A percentile compares a stretch with the other conserved stretches of the same genome.
These are phyloP conservation scores for Pseudorhombus dupliciocellatus DNA, from an alignment of 2,113 vertebrate genomes.

Conservation along the genomic window DNA sequence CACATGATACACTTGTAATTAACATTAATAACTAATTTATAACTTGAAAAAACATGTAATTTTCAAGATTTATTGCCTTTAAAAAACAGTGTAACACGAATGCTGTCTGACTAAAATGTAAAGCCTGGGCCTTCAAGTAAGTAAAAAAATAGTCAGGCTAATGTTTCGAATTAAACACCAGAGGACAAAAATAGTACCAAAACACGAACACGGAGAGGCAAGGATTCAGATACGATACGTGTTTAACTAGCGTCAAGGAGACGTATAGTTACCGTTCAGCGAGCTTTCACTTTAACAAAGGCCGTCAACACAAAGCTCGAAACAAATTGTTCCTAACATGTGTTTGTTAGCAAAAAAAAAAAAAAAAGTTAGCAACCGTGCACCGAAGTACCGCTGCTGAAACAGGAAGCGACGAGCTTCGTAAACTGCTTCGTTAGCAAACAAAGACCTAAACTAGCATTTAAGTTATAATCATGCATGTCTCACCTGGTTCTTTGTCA, in stretches of 20 bases:
- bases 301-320: too few relatives aligned
- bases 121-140: too few relatives aligned
- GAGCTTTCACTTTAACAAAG: neutral
- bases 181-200: too few relatives aligned
- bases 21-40: too few relatives aligned
- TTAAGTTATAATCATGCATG: neutral
- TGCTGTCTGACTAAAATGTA: too few relatives aligned
- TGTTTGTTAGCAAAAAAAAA: neutral
- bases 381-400: neutral
- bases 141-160: too few relatives aligned
- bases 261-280: neutral
- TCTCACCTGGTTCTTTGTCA: conserved; percentile 7
- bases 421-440: neutral
- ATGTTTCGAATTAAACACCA: too few relatives aligned
- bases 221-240: too few relatives aligned
- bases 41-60: neutral
- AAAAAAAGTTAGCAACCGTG: too few relatives aligned
- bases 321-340: neutral
- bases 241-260: neutral
- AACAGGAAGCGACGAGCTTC: neutral
- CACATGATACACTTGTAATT: neutral
- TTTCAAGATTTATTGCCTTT: neutral
- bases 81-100: neutral
- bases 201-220: too few relatives aligned
- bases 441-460: neutral